Conservation (phyloP, 2,797 vertebrate species). For the Acanthurus leucopareius region DNA sequence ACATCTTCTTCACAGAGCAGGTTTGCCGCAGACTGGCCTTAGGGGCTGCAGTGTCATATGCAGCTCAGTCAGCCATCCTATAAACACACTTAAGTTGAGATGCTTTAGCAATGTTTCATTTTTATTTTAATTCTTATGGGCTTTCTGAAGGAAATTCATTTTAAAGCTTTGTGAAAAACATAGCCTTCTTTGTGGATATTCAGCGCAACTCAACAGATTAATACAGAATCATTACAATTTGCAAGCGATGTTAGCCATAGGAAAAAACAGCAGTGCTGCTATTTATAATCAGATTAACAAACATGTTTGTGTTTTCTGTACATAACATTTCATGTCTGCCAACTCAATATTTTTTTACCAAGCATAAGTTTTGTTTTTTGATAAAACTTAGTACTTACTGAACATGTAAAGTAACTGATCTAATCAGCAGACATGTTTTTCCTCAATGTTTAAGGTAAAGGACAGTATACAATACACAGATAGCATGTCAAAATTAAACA, state of each 20-base stretch:
- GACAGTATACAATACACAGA: neutral
- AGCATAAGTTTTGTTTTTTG: neutral
- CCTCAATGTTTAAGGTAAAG: slow-evolving; percentile 7
- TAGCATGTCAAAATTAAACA: neutral
- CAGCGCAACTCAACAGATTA: neutral
- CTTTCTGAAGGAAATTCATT: neutral
- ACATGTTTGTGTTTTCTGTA: neutral
- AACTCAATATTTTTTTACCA: neutral
- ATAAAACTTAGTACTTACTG: neutral
- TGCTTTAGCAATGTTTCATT: neutral
- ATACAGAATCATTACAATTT: neutral
- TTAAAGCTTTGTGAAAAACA: neutral
- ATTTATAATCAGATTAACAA: slow-evolving; percentile 1
- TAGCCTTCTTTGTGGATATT: neutral
- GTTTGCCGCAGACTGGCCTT: neutral
- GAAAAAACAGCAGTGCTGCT: neutral
- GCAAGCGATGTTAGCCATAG: neutral
- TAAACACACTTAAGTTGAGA: neutral
- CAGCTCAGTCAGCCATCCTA: neutral
- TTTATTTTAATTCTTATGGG: neutral
- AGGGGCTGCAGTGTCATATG: neutral
- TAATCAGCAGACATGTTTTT: neutral
- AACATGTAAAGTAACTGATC: neutral
- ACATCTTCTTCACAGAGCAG: neutral
- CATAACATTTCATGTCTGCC: too few species aligned